Evolutionary conservation across 2,888 invertebrate genomes (phyloP).

Genomic region (Didymodactylos carnosus): DNA sequence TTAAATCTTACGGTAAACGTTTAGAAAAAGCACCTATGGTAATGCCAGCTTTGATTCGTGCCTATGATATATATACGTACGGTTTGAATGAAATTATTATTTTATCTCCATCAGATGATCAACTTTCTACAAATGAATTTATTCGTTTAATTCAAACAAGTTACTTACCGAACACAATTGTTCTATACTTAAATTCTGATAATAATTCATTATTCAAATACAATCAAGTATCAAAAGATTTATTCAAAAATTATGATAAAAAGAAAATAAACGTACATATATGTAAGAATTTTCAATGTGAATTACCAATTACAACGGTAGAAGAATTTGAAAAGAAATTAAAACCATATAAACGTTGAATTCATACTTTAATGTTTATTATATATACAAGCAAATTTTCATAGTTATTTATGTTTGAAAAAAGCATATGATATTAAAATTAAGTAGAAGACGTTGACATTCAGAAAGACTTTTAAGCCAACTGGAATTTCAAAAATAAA

Average conservation of each 20-base stretch:
- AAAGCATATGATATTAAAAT: no score
- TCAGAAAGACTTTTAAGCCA: no score
- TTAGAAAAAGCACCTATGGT: constrained; percentile 48
- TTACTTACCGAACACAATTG: constrained; percentile 48
- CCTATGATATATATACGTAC: constrained; percentile 48
- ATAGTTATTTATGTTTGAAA: no score
- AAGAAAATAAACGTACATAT: constrained; percentile 55
- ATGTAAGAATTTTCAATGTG: constrained; percentile 55
- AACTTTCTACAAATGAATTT: constrained; percentile 47
- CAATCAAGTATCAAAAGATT: constrained; percentile 26
- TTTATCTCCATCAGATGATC: constrained; percentile 40
- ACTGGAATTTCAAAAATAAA: no score
- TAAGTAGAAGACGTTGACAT: no score
- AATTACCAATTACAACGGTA: constrained; percentile 51
- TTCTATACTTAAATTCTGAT: constrained; percentile 41
- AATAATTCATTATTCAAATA: constrained; percentile 31
- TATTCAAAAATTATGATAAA: constrained; percentile 39
- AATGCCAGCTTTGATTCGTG: constrained; percentile 55
- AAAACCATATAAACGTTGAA: no score
- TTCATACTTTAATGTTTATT: no score
- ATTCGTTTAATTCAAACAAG: constrained; percentile 46
- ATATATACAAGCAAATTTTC: no score
- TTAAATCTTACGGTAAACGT: constrained; percentile 30
- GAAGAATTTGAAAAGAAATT: constrained; percentile 40
- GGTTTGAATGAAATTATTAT: constrained; percentile 48